phyloP scores from a whole-genome alignment of 2,888 invertebrate species.

The Iphiclides podalirius region DNA sequence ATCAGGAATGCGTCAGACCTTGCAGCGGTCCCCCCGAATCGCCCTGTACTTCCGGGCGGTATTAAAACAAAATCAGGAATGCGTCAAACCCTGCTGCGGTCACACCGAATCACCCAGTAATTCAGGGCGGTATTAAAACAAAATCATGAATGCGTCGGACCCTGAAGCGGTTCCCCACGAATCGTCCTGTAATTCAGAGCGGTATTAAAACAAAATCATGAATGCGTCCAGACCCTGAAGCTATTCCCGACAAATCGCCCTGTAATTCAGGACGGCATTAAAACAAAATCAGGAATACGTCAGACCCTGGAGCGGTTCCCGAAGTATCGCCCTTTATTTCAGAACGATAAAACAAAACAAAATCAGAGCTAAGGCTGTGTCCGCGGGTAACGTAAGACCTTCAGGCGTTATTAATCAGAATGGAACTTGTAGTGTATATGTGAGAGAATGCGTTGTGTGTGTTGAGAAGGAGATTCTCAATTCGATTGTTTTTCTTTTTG shows the following conservation, averaged over 20 bases:
- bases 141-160: conserved; percentile 27
- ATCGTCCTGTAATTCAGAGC: conserved; percentile 59
- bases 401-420: too few species aligned
- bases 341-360: neutral
- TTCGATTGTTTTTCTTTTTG: too few species aligned
- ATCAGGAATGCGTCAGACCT: conserved; percentile 28
- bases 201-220: conserved; percentile 16
- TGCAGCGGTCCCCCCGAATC: conserved; percentile 73
- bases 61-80: conserved; percentile 23
- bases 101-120: conserved; percentile 75
- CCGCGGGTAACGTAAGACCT: too few species aligned
- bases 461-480: too few species aligned
- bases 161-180: conserved; percentile 71
- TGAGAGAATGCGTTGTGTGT: too few species aligned
- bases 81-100: conserved; percentile 49
- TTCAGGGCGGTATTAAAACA: neutral
- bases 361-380: too few species aligned
- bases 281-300: conserved; percentile 27
- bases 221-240: too few species aligned
- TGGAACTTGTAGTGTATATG: too few species aligned
- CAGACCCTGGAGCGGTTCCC: conserved; percentile 60
- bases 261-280: neutral
- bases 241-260: too few species aligned
- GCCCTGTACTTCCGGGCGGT: conserved; percentile 47
- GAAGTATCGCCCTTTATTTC: conserved; percentile 68